A percentile compares a stretch with the other conserved stretches of the same genome.
These are phyloP conservation scores for Phoxinus dragarum DNA, from an alignment of 2,797 vertebrate genomes.

Conservation along the genomic window DNA sequence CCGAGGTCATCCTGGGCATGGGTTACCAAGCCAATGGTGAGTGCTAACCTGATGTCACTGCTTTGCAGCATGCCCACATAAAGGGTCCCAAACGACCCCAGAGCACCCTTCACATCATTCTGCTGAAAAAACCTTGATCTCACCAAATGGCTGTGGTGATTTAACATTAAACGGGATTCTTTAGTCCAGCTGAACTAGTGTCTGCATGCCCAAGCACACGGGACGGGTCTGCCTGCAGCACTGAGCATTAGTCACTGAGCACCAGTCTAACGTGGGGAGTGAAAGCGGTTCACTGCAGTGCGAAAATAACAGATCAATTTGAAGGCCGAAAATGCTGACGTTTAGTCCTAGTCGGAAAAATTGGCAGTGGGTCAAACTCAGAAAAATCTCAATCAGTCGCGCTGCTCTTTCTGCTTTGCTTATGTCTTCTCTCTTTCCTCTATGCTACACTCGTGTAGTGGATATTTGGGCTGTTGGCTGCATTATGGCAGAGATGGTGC, in stretches of 20 bases:
- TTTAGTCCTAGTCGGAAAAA: not conserved
- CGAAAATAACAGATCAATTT: constrained; percentile 8
- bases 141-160: constrained; percentile 60
- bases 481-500: constrained; percentile 99
- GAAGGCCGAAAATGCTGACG: constrained; percentile 13
- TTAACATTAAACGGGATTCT: constrained; percentile 62
- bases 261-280: not conserved
- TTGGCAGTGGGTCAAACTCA: not conserved
- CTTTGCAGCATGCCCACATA: constrained; percentile 68
- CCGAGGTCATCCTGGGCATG: constrained; percentile 98
- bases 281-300: constrained; percentile 5
- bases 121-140: constrained; percentile 55
- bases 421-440: constrained; percentile 73
- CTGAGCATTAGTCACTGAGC: not conserved
- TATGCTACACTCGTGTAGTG: constrained; percentile 91
- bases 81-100: constrained; percentile 39
- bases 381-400: constrained; percentile 43
- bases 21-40: constrained; percentile 99
- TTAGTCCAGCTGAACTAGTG: constrained; percentile 62
- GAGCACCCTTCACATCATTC: constrained; percentile 56
- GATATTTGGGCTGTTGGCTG: constrained; percentile 99
- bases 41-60: constrained; percentile 61
- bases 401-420: constrained; percentile 85
- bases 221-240: constrained; percentile 36
- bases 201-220: constrained; percentile 41